Evolutionary conservation across 2,113 vertebrate species (phyloP).

Genomic region (Ammodramus savannarum): DNA sequence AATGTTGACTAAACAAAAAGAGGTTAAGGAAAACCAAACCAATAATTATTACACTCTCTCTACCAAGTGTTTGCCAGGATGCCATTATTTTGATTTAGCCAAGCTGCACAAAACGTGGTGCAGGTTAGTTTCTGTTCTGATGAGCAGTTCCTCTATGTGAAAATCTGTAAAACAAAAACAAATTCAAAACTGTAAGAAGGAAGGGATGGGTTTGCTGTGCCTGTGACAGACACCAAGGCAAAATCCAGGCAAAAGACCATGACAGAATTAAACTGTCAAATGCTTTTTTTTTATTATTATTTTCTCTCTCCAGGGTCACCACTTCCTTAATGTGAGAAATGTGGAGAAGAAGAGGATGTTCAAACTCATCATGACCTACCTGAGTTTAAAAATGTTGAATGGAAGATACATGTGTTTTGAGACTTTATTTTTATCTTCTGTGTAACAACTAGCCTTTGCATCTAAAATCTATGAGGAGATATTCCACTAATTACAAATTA

Average conservation of each 20-base stretch:
- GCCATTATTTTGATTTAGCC: slow-evolving; percentile 57
- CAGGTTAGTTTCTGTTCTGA: neutral
- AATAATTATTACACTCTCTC: slow-evolving; percentile 69
- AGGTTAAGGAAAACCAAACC: slow-evolving; percentile 77
- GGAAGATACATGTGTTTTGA: neutral
- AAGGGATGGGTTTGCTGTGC: neutral
- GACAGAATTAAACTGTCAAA: neutral
- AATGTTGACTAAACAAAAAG: slow-evolving; percentile 79
- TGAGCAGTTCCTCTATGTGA: neutral
- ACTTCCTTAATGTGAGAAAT: neutral
- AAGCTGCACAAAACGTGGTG: neutral
- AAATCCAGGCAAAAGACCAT: neutral
- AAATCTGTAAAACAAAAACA: neutral
- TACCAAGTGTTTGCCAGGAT: slow-evolving; percentile 66
- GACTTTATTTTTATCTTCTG: neutral
- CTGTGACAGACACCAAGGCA: neutral
- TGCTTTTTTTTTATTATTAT: too few relatives aligned
- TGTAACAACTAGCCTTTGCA: neutral
- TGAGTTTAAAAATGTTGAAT: neutral
- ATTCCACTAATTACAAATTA: neutral
- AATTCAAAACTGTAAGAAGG: neutral
- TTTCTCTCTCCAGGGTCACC: neutral
- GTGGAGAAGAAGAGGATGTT: neutral
- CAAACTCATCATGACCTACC: neutral
- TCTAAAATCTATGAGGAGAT: neutral